Base-by-base conservation (phyloP, 2,888 invertebrate genomes). In the Lottia gigantea region DNA sequence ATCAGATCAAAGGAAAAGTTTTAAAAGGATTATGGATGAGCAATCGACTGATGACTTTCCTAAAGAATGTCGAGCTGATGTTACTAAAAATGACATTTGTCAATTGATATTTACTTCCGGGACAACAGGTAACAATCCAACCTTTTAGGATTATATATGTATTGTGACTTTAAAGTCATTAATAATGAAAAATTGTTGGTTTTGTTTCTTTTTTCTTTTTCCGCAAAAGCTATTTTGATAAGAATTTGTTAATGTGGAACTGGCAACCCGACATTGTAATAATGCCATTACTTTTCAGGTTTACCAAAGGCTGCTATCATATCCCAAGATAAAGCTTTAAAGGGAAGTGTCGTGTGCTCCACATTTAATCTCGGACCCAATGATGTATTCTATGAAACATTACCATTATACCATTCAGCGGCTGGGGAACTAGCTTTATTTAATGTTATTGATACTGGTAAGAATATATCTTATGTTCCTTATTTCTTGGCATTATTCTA, bases 321-420 rank as follows among this genome's bases (percentile, higher is more conserved):
- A 83, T 95, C 94, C 25, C 94, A 95, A 82, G 93, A 94, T 1
- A 80, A 76, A 68, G 55, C 68, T 3, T 8, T 79, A 14, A 70
- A 71, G 1, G 74, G 75, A 0, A 66, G 72, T 11, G 45, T 74
- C 4, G 62, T 76, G 14, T 70, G 76, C 62, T 14, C 67, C 0
- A 14, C 63, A 7, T 71, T 74, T 46, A 78, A 77, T 11, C 64
- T 83, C 14, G 71, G n/a, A n/a, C 64, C 66, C 16, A 68, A 91
- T 62, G 98, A 98, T 87, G 90, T 94, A 66, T 92, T 95, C 83
- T 98, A 98, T 87, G 94, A 94, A 1, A 94, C 96, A 0, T 91
- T 98, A 87, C 98, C 98, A 0, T 90, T 98, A 2, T 98, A 98
- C 87, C 98, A 98, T 87, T 95, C 97, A 0, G 95, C 96, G 0